These are phyloP conservation scores for Centrocercus urophasianus DNA, from an alignment of 2,113 vertebrate genomes.

Conservation along the genomic window DNA sequence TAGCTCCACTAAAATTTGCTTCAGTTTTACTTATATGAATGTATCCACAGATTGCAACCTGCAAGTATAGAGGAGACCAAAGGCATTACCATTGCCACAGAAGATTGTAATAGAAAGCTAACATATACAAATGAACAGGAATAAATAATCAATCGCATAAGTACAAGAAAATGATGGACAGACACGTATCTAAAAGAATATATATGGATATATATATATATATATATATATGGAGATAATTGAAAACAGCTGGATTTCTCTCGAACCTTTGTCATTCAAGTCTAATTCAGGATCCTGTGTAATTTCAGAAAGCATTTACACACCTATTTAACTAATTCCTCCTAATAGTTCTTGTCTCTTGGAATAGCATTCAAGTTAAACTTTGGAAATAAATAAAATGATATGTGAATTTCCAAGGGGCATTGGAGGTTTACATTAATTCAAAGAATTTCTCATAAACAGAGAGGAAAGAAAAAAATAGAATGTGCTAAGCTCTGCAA, in stretches of 20 bases:
- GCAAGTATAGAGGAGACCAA: background rate
- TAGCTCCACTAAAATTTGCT: background rate
- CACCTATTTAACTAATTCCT: background rate
- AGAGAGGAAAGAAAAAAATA: background rate
- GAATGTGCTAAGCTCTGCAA: background rate
- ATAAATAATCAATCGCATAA: background rate
- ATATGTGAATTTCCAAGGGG: background rate
- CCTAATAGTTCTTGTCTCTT: background rate
- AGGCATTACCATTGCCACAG: background rate
- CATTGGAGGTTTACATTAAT: background rate
- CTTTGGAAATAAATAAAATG: background rate
- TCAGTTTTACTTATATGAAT: background rate
- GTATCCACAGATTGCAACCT: background rate
- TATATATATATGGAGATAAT: background rate
- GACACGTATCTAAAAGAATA: background rate
- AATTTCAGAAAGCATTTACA: background rate
- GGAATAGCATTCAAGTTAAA: background rate
- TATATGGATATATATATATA: too few species aligned
- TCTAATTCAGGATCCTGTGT: background rate
- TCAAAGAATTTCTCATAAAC: background rate
- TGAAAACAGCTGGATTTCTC: background rate
- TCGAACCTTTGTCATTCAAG: background rate
- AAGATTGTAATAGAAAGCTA: background rate
- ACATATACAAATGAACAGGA: background rate
- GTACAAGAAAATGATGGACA: background rate